Evolutionary conservation across 2,797 vertebrate genomes (phyloP), one percentile per base, ranked within the genome.

Genomic region (Ambastaia sidthimunki): DNA sequence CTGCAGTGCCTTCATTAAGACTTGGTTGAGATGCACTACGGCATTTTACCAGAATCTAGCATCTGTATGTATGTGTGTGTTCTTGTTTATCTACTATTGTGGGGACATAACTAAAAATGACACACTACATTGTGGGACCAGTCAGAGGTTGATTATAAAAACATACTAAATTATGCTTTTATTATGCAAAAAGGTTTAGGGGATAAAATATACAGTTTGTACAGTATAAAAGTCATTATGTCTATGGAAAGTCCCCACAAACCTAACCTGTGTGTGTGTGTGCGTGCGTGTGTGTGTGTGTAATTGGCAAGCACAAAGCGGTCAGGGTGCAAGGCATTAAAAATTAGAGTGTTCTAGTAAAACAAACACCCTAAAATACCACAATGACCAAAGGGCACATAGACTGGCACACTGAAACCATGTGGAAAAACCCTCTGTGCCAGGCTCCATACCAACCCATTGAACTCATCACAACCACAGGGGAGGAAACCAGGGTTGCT

Each of bases 261-360:
- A 37, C 4, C 1, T 4, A 37, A 37, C n/a, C n/a, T 50, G 15
- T 72, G 57, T 50, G 54, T 54, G 44, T 54, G 9, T 18, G 50
- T 55, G 47, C 52, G 7, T 25, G 57, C 55, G 28, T 50, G 15
- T 72, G 57, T 50, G 54, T 54, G 44, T 54, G 9, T 18, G 50
- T 55, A 62, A 19, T 31, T 76, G 82, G 78, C 54, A 31, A 31
- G 31, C 28, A 59, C 62, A 68, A 71, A 68, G 41, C 5, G 31
- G 77, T 66, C 68, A 72, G 72, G 5, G 18, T 60, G 82, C 69
- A 75, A 65, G 74, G 60, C 71, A 78, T 76, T 25, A 54, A 80
- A 83, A 85, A 85, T 82, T 31, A 85, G 52, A 66, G 57, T 67
- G 77, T 82, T 85, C 82, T 84, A 74, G 78, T 79, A 81, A 85